These are phyloP conservation scores for Paratrypauchen microcephalus DNA, from an alignment of 2,797 vertebrate genomes.

Conservation along the genomic window DNA sequence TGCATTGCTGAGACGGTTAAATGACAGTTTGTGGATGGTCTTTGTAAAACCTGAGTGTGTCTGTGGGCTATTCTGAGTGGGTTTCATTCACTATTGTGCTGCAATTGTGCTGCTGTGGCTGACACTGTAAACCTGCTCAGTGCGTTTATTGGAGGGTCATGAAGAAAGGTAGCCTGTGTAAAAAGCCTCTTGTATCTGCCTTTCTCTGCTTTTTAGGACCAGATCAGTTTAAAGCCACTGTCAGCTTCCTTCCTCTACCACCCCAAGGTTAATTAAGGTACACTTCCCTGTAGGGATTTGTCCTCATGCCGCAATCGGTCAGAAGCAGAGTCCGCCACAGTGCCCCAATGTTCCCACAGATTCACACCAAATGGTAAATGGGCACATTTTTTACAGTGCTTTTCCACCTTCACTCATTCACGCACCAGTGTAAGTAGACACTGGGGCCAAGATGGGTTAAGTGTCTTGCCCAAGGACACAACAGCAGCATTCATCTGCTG, in stretches of 20 bases:
- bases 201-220: slow-evolving; percentile 16
- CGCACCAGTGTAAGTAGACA: too few species aligned
- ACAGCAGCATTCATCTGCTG: too few species aligned
- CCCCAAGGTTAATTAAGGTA: too few species aligned
- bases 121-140: slow-evolving; percentile 12
- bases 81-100: background rate
- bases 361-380: too few species aligned
- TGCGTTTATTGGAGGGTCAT: slow-evolving; percentile 9
- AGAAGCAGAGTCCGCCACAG: too few species aligned
- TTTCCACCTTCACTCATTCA: too few species aligned
- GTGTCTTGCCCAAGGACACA: too few species aligned
- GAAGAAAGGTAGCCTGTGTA: slow-evolving; percentile 3
- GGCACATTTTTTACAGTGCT: too few species aligned
- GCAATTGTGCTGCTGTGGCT: background rate
- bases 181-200: slow-evolving; percentile 19
- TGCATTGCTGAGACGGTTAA: background rate
- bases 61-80: background rate
- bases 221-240: background rate
- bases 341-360: too few species aligned
- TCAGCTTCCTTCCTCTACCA: background rate
- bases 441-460: too few species aligned
- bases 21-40: background rate
- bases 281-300: too few species aligned
- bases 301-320: too few species aligned
- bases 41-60: background rate